Base-by-base conservation (phyloP, 2,113 vertebrate genomes). In the Pelvicachromis taeniatus region DNA sequence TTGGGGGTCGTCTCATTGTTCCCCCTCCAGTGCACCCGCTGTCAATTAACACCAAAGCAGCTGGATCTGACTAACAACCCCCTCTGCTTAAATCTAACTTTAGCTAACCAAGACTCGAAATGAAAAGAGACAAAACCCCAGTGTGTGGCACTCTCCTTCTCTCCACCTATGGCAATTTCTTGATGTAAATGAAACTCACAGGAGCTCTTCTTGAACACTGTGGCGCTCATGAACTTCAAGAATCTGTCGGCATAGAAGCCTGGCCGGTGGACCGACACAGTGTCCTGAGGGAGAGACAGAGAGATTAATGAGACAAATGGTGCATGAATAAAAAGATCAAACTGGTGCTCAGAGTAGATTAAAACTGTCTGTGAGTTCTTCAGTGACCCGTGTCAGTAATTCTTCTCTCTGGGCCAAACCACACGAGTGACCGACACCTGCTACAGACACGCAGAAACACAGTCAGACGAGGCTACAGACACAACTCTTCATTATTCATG, bases 201-300 rank as follows among this genome's bases (percentile, higher is more conserved):
- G 87, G 98, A 98, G 83, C 96, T 98, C 96, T 99, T 99, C 94
- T 96, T 96, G 87, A 99, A 99, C 50, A 99, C 99, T 0, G 95
- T 98, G 95, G 92, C 97, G 92, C 97, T 99, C 98, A 99, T 99
- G 95, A 99, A 99, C 92, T 98, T 98, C 95, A 98, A 98, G 95
- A 99, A 99, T 81, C 99, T 96, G 61, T 99, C 98, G 1, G 98
- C 99, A 1, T 99, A 99, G 95, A 99, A 99, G 91, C 97, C 97
- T 4, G 99, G 99, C 83, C 99, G 97, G 93, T 99, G 99, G 45
- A 99, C 99, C 0, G 99, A 99, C 35, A 99, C 98, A 0, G 99
- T 99, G 95, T 99, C 99, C 99, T 99, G 89, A 81, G 89, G 84
- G 77, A 90, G 48, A 91, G 33, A 86, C 4, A 5, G 52, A 77